phyloP scores from a whole-genome alignment of 2,797 vertebrate species.

The Peromyscus melanophrys region DNA sequence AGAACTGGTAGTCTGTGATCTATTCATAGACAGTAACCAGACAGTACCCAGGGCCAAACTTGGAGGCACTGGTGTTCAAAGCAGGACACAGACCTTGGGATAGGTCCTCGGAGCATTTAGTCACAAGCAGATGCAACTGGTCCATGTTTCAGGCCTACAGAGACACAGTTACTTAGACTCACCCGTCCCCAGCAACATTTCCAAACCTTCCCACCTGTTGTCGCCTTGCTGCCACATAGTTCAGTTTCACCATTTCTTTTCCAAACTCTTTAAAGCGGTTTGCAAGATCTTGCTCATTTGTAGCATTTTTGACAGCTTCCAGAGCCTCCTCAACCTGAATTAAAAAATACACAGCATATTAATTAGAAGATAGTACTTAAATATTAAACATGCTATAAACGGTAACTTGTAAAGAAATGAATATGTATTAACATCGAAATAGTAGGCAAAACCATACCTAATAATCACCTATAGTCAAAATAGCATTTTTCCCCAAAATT shows the following conservation, averaged over 20 bases:
- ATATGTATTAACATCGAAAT: neutral
- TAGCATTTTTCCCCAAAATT: neutral
- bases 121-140: neutral
- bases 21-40: rapidly evolving
- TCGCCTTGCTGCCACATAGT: constrained; percentile 97
- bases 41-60: rapidly evolving
- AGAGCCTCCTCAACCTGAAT: constrained; percentile 97
- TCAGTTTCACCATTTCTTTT: constrained; percentile 99
- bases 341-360: neutral
- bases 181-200: neutral
- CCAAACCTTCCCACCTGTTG: constrained; percentile 93
- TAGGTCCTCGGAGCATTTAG: neutral
- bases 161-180: neutral
- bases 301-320: constrained; percentile 98
- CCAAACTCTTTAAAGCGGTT: constrained; percentile 99
- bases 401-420: neutral
- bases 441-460: neutral
- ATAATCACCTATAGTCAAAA: neutral
- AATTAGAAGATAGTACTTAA: constrained; percentile 40
- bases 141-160: neutral
- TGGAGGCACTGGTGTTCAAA: neutral
- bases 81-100: neutral
- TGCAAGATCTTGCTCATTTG: constrained; percentile 98
- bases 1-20: neutral
- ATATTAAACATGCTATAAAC: neutral